phyloP scores from a whole-genome alignment of 2,797 vertebrate species.

The Euphonia xanthogaster region DNA sequence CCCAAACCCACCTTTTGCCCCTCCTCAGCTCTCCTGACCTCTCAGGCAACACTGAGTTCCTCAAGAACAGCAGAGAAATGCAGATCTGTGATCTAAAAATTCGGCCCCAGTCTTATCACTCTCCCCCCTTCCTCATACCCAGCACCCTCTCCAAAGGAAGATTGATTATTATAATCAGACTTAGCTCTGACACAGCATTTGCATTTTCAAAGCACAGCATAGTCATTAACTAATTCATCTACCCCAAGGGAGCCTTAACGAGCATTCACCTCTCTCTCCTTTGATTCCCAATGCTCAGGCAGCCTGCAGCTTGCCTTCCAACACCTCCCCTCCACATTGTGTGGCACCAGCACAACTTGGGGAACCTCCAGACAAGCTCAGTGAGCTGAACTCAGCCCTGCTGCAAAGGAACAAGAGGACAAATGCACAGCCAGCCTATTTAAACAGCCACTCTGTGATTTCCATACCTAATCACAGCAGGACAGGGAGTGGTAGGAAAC shows the following conservation, averaged over 20 bases:
- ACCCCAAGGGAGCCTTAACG: slow-evolving; percentile 43
- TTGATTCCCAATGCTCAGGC: slow-evolving; percentile 9
- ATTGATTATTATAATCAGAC: slow-evolving; percentile 65
- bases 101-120: background rate
- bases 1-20: background rate
- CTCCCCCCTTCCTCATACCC: background rate
- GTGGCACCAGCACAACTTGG: background rate
- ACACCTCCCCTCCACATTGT: background rate
- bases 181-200: slow-evolving; percentile 54
- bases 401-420: background rate
- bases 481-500: background rate
- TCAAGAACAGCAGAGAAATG: background rate
- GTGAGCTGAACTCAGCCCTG: background rate
- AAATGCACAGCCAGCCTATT: background rate
- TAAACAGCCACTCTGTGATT: background rate
- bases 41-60: background rate
- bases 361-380: background rate
- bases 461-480: accelerated
- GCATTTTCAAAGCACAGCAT: slow-evolving; percentile 63
- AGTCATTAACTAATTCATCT: slow-evolving; percentile 63
- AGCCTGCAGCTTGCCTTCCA: background rate
- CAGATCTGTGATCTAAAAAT: background rate
- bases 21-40: background rate
- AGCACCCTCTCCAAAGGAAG: slow-evolving; percentile 53
- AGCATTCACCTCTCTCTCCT: slow-evolving; percentile 51